Evolutionary conservation across 2,797 vertebrate genomes (phyloP).

Genomic region (Echiichthys vipera): DNA sequence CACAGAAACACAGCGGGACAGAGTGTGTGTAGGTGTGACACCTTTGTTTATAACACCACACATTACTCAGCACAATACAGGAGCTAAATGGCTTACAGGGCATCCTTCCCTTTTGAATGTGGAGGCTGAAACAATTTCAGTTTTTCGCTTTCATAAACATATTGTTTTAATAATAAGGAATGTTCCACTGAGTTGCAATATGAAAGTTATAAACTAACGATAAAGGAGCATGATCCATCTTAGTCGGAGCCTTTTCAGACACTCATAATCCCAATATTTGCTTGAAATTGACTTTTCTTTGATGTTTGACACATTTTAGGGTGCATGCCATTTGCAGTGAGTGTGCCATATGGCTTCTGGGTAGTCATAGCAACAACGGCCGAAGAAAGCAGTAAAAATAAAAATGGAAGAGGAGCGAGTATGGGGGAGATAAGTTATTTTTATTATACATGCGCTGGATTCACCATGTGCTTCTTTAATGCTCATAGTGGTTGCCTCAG

Average conservation of each 20-base stretch:
- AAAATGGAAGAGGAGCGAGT: slow-evolving; percentile 5
- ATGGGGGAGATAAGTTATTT: slow-evolving; percentile 25
- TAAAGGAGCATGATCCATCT: too few species aligned
- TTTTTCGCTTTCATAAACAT: too few species aligned
- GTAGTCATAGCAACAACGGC: slow-evolving; percentile 46
- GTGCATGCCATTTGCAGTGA: slow-evolving; percentile 13
- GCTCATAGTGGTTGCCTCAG: background rate
- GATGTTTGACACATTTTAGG: slow-evolving; percentile 20
- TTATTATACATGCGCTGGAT: background rate
- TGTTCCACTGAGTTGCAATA: slow-evolving; percentile 8
- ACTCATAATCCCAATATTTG: background rate
- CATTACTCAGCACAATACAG: slow-evolving; percentile 2
- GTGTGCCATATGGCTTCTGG: slow-evolving; percentile 6
- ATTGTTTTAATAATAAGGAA: too few species aligned
- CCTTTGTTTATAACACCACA: background rate
- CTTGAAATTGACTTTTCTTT: slow-evolving; percentile 17
- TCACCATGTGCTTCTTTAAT: slow-evolving; percentile 21
- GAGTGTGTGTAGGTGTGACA: slow-evolving; percentile 18
- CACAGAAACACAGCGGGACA: slow-evolving; percentile 48
- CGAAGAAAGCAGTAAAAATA: slow-evolving; percentile 9
- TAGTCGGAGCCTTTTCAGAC: background rate
- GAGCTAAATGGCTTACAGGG: background rate
- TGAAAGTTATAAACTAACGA: too few species aligned
- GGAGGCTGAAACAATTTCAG: too few species aligned
- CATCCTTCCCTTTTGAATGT: background rate